A percentile compares a stretch with the other conserved stretches of the same genome.
These are phyloP conservation scores for Julus scandinavius DNA, from an alignment of 2,888 invertebrate genomes.

Conservation along the genomic window DNA sequence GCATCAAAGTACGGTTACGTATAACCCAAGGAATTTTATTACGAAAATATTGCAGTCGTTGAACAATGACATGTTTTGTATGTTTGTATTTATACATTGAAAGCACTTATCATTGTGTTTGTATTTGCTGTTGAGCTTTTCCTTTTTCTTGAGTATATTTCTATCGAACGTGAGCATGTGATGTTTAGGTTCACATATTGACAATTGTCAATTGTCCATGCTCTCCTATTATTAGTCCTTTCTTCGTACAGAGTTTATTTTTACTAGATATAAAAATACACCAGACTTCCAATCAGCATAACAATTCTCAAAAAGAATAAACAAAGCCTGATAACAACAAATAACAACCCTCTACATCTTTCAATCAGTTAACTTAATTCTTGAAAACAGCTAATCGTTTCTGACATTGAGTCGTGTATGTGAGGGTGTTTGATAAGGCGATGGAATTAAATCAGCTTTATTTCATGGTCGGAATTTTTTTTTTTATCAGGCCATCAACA, in stretches of 20 bases:
- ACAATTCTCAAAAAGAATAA: neutral
- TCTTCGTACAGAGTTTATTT: neutral
- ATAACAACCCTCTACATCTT: neutral
- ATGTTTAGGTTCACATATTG: neutral
- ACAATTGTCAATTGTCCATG: neutral
- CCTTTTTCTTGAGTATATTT: neutral
- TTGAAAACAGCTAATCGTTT: constrained; percentile 22
- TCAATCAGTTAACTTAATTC: neutral
- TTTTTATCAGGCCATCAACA: neutral
- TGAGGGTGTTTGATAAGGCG: neutral
- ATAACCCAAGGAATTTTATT: too few species aligned
- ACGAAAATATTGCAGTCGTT: too few species aligned
- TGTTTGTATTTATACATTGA: too few species aligned
- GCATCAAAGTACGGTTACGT: too few species aligned
- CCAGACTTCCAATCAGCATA: neutral
- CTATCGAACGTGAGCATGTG: neutral
- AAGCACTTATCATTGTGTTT: neutral
- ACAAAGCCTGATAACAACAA: neutral
- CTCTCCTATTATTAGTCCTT: neutral
- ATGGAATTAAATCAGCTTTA: neutral
- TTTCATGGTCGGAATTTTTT: neutral
- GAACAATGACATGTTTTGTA: too few species aligned
- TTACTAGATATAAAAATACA: neutral
- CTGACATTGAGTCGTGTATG: neutral
- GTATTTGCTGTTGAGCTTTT: neutral